These are phyloP conservation scores for Hyperopisus bebe DNA, from an alignment of 2,113 vertebrate species.

Conservation along the genomic window DNA sequence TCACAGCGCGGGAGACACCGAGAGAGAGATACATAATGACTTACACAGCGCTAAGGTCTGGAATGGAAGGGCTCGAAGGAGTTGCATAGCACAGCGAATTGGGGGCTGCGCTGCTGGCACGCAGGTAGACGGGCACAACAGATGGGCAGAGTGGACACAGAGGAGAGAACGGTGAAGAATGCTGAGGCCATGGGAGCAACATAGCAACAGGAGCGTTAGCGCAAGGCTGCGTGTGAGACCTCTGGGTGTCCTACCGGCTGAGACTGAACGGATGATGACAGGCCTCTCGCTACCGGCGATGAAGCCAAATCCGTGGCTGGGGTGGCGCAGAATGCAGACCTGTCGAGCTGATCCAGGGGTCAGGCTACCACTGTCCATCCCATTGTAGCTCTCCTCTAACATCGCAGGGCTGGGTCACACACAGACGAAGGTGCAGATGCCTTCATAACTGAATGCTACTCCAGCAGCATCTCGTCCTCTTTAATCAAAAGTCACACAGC, in stretches of 20 bases:
- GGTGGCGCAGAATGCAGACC: slow-evolving; percentile 83
- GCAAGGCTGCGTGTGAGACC: neutral
- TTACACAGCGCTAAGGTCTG: neutral
- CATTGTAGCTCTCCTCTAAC: slow-evolving; percentile 79
- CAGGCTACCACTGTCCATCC: slow-evolving; percentile 90
- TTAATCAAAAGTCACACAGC: neutral
- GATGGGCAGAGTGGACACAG: neutral
- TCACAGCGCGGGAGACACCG: neutral
- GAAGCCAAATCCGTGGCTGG: slow-evolving; percentile 86
- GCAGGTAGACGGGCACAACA: neutral
- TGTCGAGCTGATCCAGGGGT: slow-evolving; percentile 81
- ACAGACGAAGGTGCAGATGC: slow-evolving; percentile 7
- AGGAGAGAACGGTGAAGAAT: neutral
- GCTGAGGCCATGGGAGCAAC: neutral
- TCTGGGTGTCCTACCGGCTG: slow-evolving; percentile 65
- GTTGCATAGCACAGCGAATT: neutral
- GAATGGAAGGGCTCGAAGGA: neutral
- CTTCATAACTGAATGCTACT: slow-evolving; percentile 3
- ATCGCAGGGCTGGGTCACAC: slow-evolving; percentile 76
- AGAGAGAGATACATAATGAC: neutral
- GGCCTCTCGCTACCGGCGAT: slow-evolving; percentile 88
- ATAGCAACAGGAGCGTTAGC: neutral
- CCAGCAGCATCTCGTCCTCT: neutral
- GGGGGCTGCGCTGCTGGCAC: neutral
- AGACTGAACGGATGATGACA: slow-evolving; percentile 87